Percentiles rank a stretch among this genome's conserved stretches.
Conservation (phyloP, 2,888 invertebrate species). For the Agrotis exclamationis region DNA sequence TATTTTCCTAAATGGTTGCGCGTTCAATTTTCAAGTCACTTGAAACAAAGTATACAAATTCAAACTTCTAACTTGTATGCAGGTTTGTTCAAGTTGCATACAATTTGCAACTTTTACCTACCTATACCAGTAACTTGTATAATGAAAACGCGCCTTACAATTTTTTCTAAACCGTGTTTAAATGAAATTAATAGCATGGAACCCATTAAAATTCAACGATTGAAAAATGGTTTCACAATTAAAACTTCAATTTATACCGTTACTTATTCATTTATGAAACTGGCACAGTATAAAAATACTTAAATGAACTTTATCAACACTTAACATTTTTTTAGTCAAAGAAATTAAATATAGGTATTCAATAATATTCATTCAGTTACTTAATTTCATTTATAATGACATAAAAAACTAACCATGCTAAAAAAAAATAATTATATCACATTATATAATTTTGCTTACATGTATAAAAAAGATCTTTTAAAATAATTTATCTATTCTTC, state of each 20-base stretch:
- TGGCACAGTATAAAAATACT: conserved; percentile 23
- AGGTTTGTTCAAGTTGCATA: too few species aligned
- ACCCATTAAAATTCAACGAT: background rate
- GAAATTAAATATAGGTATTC: conserved; percentile 6
- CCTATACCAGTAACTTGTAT: too few species aligned
- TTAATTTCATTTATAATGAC: conserved; percentile 15
- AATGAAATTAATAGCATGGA: too few species aligned
- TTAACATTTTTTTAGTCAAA: conserved; percentile 24
- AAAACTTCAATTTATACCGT: conserved; percentile 21
- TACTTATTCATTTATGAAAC: conserved; percentile 27
- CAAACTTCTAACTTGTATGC: too few species aligned
- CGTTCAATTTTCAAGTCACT: too few species aligned
- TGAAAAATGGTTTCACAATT: background rate
- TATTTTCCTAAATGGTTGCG: too few species aligned
- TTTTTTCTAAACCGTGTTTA: too few species aligned
- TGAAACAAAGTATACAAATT: too few species aligned
- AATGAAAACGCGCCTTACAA: too few species aligned
- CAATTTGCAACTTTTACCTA: too few species aligned
- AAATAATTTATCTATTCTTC: conserved; percentile 34
- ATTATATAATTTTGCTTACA: conserved; percentile 44
- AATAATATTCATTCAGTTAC: conserved; percentile 6
- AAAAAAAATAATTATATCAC: conserved; percentile 53
- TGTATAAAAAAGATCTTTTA: background rate
- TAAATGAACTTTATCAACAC: conserved; percentile 25
- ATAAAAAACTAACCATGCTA: conserved; percentile 12